Evolutionary conservation across 2,113 vertebrate genomes (phyloP), one percentile per base, ranked within the genome.

Genomic region (Lonchura striata): DNA sequence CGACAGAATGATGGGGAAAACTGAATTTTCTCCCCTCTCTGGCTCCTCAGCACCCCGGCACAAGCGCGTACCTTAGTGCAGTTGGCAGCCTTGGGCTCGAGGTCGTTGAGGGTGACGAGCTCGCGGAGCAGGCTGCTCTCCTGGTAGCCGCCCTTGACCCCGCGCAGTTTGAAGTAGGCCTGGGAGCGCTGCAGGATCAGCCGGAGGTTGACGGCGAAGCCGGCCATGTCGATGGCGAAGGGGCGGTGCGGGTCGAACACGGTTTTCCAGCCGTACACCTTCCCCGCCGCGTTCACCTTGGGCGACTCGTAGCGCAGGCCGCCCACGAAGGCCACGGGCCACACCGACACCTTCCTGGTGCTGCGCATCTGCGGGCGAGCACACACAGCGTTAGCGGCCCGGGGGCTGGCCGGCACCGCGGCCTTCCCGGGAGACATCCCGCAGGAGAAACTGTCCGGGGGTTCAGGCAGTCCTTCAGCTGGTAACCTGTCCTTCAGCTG

Each of bases 141-240:
- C 95, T 99, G 99, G 97, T 99, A 99, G 86, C 99, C 99, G 7
- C 99, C 99, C 95, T 99, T 99, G 66, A 99, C 99, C 0, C 99
- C 99, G 1, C 99, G 98, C 56, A 99, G 98, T 92, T 99, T 99
- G 97, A 99, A 99, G 97, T 99, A 99, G 10, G 99, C 99, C 98
- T 99, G 99, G 28, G 98, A 98, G 93, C 99, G 98, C 97, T 99
- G 99, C 31, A 99, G 99, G 61, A 99, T 99, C 61, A 99, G 99
- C 21, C 98, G 95, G 82, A 99, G 98, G 98, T 99, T 99, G 97
- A 99, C 98, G 1, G 99, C 99, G 22, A 99, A 99, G 27, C 99
- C 99, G 0, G 99, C 99, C 99, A 99, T 99, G 98, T 99, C 99
- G 39, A 99, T 99, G 37, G 99, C 99, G 35, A 99, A 99, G 19